Conservation (phyloP, 2,797 vertebrate genomes). For the Siniperca scherzeri region DNA sequence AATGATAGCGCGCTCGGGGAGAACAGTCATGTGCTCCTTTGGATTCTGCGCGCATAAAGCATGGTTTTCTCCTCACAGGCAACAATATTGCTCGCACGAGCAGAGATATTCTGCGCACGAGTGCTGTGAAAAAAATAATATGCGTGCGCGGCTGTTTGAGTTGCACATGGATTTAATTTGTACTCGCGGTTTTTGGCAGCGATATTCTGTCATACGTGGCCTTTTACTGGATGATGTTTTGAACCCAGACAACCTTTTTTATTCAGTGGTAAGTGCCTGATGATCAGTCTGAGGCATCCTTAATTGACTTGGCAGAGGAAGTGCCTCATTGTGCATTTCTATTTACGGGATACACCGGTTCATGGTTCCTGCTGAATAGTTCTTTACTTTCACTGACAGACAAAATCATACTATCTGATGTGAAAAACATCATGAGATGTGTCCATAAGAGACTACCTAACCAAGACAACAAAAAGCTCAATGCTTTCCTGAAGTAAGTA, state of each 20-base stretch:
- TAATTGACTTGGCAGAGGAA: neutral
- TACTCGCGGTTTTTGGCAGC: too few relatives aligned
- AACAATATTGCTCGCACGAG: too few relatives aligned
- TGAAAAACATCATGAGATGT: neutral
- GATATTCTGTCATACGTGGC: too few relatives aligned
- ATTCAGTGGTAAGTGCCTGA: neutral
- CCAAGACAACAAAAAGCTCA: constrained; percentile 6
- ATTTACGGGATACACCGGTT: neutral
- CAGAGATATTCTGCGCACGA: too few relatives aligned
- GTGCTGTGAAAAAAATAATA: too few relatives aligned
- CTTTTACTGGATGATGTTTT: neutral
- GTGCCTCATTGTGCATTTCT: neutral
- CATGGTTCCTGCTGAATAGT: neutral
- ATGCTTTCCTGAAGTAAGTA: constrained; percentile 41
- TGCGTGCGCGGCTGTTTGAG: too few relatives aligned
- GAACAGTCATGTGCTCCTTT: too few relatives aligned
- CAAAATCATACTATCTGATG: neutral
- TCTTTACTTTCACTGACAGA: constrained; percentile 33
- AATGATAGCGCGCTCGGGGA: too few relatives aligned
- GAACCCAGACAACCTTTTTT: neutral
- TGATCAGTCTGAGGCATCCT: neutral
- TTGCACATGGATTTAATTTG: too few relatives aligned
- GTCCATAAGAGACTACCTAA: neutral
- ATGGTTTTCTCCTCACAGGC: too few relatives aligned
- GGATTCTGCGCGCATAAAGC: too few relatives aligned